Evolutionary conservation across 2,888 invertebrate species (phyloP).

Genomic region (Charanyca ferruginea): DNA sequence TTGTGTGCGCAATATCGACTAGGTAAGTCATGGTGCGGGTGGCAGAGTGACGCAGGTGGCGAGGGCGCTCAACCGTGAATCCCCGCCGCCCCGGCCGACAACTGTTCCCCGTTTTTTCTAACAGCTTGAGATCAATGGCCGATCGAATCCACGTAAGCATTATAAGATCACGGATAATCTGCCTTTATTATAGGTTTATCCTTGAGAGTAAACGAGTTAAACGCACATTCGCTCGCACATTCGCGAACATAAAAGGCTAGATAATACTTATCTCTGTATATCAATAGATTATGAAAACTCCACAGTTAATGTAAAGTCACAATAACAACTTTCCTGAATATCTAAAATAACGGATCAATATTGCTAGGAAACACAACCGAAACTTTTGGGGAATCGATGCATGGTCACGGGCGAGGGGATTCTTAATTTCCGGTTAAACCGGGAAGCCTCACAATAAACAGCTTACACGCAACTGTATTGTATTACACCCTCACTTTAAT

Average conservation of each 20-base stretch:
- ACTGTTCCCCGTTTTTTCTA: slow-evolving; percentile 86
- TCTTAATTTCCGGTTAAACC: slow-evolving; percentile 84
- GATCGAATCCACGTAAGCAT: slow-evolving; percentile 69
- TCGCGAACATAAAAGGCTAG: slow-evolving; percentile 50
- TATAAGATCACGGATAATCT: slow-evolving; percentile 66
- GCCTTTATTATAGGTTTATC: slow-evolving; percentile 66
- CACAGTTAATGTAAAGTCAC: slow-evolving; percentile 13
- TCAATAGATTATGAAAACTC: slow-evolving; percentile 47
- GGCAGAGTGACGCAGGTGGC: slow-evolving; percentile 80
- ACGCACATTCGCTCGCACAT: slow-evolving; percentile 60
- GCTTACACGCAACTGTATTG: slow-evolving; percentile 65
- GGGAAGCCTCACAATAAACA: slow-evolving; percentile 75
- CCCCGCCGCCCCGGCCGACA: slow-evolving; percentile 81
- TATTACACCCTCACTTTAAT: slow-evolving; percentile 58
- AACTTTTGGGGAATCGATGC: slow-evolving; percentile 77
- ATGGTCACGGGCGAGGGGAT: slow-evolving; percentile 75
- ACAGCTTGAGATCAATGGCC: slow-evolving; percentile 84
- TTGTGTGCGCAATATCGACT: slow-evolving; percentile 53
- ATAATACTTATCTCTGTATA: slow-evolving; percentile 50
- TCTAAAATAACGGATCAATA: slow-evolving; percentile 78
- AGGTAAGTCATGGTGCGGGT: slow-evolving; percentile 63
- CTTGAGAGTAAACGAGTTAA: slow-evolving; percentile 62
- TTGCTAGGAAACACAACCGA: slow-evolving; percentile 85
- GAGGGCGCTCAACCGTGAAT: slow-evolving; percentile 87
- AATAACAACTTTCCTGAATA: slow-evolving; percentile 16